Percentiles rank a stretch among this genome's conserved stretches.
phyloP scores from a whole-genome alignment of 2,113 vertebrate genomes.

The Ictalurus punctatus region DNA sequence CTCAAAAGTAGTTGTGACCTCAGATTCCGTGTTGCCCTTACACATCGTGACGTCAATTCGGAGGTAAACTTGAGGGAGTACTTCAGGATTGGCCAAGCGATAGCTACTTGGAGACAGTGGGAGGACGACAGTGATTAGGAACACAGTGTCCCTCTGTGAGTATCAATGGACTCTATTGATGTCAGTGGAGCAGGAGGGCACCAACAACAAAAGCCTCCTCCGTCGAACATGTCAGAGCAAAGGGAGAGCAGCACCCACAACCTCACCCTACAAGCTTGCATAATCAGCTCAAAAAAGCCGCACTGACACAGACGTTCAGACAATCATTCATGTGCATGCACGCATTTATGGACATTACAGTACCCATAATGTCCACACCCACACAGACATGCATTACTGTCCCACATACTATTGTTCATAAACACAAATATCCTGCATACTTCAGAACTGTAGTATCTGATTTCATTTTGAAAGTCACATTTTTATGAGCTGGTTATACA shows the following conservation, averaged over 20 bases:
- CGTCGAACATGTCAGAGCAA: slow-evolving; percentile 36
- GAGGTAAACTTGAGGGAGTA: background rate
- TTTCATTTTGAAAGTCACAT: background rate
- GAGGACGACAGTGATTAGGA: slow-evolving; percentile 20
- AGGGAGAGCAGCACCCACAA: slow-evolving; percentile 26
- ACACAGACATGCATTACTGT: slow-evolving; percentile 18
- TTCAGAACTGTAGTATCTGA: background rate
- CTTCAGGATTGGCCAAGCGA: background rate
- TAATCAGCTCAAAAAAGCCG: slow-evolving; percentile 31
- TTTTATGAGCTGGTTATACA: background rate
- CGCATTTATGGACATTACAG: background rate
- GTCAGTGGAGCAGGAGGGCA: slow-evolving; percentile 4
- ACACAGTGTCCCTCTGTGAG: slow-evolving; percentile 37
- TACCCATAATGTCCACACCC: background rate
- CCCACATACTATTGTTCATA: slow-evolving; percentile 3
- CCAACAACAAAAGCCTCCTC: slow-evolving; percentile 33
- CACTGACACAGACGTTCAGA: slow-evolving; percentile 15
- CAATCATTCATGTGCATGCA: background rate
- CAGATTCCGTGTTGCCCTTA: background rate
- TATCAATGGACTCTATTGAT: slow-evolving; percentile 49
- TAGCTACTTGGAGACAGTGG: slow-evolving; percentile 2
- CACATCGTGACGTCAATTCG: background rate
- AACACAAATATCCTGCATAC: slow-evolving; percentile 7
- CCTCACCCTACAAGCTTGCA: slow-evolving; percentile 39
- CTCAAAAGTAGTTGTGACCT: background rate